Evolutionary conservation across 1,140 invertebrate species (phyloP).

Genomic region (Caenorhabditis brenneri): DNA sequence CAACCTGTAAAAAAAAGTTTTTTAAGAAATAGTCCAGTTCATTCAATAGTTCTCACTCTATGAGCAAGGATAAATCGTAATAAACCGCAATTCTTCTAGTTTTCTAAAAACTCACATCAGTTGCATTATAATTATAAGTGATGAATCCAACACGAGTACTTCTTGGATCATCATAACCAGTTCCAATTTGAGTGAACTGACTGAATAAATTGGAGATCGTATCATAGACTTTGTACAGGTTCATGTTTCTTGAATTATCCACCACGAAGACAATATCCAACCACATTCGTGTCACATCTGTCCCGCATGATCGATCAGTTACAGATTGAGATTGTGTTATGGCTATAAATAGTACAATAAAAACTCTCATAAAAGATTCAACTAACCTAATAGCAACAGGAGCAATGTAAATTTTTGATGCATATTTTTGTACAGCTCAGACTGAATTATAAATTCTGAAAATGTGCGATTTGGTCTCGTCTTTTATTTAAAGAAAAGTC

Average conservation of each 20-base stretch:
- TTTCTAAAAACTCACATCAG: conserved; percentile 34
- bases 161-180: conserved; percentile 7
- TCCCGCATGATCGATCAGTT: conserved; percentile 7
- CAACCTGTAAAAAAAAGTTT: neutral
- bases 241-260: conserved; percentile 17
- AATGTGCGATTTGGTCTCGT: too few relatives aligned
- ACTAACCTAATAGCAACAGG: too few relatives aligned
- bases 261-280: conserved; percentile 19
- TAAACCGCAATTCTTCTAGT: too few relatives aligned
- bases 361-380: too few relatives aligned
- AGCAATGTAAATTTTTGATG: too few relatives aligned
- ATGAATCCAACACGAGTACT: conserved; percentile 21
- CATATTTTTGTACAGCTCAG: too few relatives aligned
- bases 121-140: conserved; percentile 13
- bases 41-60: too few relatives aligned
- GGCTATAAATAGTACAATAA: too few relatives aligned
- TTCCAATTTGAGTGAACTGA: neutral
- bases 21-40: too few relatives aligned
- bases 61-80: too few relatives aligned
- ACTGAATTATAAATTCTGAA: too few relatives aligned
- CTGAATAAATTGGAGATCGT: neutral
- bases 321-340: neutral
- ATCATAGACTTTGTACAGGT: neutral
- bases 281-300: neutral
- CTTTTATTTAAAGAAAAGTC: too few relatives aligned